A percentile compares a stretch with the other conserved stretches of the same genome.
Evolutionary conservation across 2,113 vertebrate genomes (phyloP).

Genomic region (Australoheros scitulus): DNA sequence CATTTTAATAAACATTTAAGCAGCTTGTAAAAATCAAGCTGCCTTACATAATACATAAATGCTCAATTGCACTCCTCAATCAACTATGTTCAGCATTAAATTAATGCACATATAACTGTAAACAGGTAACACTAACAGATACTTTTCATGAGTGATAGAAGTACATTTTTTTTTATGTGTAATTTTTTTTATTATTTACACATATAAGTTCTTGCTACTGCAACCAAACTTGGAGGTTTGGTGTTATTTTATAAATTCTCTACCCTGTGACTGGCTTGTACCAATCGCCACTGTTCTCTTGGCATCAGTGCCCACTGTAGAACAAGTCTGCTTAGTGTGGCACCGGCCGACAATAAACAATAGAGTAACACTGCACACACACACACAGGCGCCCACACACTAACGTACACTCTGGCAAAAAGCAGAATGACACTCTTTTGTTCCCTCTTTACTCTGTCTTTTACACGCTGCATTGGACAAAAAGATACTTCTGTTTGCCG

Average conservation of each 20-base stretch:
- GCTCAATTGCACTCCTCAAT: background rate
- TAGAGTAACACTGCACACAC: constrained; percentile 33
- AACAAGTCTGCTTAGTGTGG: constrained; percentile 49
- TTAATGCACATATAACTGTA: background rate
- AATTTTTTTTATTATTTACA: background rate
- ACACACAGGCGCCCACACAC: background rate
- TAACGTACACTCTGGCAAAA: constrained; percentile 17
- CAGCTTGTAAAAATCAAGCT: background rate
- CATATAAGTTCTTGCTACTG: background rate
- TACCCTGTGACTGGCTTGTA: constrained; percentile 7
- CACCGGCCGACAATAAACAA: constrained; percentile 71
- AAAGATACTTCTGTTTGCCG: constrained; percentile 48
- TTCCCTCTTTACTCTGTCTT: constrained; percentile 48
- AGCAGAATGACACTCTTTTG: constrained; percentile 61
- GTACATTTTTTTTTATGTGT: background rate
- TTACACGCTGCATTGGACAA: constrained; percentile 37
- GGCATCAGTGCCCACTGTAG: constrained; percentile 4
- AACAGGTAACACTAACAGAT: background rate
- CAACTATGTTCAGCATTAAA: background rate
- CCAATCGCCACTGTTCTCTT: constrained; percentile 38
- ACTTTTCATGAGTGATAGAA: background rate
- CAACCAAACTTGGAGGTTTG: background rate
- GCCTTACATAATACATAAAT: background rate
- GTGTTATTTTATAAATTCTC: background rate
- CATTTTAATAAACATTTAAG: background rate